Percentiles rank a stretch among this genome's conserved stretches.
Evolutionary conservation across 2,113 vertebrate genomes (phyloP).

Genomic region (Phyllostomus hastatus): DNA sequence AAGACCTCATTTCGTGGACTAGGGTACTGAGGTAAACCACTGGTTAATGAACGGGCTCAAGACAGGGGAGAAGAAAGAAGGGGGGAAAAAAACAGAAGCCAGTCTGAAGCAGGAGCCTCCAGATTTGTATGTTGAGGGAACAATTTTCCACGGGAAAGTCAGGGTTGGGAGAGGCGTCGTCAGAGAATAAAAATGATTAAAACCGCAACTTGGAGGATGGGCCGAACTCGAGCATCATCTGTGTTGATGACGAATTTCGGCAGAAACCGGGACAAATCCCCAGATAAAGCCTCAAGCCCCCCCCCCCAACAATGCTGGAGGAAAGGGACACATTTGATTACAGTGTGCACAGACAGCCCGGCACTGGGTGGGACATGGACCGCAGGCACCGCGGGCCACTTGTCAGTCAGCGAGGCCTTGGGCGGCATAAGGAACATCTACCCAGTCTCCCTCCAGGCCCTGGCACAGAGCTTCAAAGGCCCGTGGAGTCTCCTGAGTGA

Average conservation of each 20-base stretch:
- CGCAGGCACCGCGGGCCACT: rapidly evolving
- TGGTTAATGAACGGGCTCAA: not conserved
- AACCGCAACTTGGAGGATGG: not conserved
- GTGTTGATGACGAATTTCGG: not conserved
- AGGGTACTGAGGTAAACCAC: not conserved
- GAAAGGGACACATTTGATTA: not conserved
- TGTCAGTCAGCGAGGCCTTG: rapidly evolving
- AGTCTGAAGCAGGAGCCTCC: not conserved
- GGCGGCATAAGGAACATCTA: too few species aligned
- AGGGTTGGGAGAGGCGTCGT: not conserved
- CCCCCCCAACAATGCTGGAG: not conserved
- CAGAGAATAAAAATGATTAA: not conserved
- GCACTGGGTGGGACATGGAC: not conserved
- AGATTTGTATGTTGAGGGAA: not conserved
- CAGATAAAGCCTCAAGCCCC: not conserved
- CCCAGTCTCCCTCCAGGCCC: not conserved
- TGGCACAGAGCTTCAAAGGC: not conserved
- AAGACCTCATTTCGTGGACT: not conserved
- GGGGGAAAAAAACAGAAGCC: not conserved
- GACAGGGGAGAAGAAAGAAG: not conserved
- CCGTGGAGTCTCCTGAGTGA: not conserved
- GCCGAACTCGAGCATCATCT: not conserved
- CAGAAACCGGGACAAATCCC: not conserved
- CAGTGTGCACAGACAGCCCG: rapidly evolving
- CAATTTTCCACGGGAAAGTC: not conserved